Evolutionary conservation across 2,888 invertebrate genomes (phyloP).

Genomic region (Plutella xylostella): DNA sequence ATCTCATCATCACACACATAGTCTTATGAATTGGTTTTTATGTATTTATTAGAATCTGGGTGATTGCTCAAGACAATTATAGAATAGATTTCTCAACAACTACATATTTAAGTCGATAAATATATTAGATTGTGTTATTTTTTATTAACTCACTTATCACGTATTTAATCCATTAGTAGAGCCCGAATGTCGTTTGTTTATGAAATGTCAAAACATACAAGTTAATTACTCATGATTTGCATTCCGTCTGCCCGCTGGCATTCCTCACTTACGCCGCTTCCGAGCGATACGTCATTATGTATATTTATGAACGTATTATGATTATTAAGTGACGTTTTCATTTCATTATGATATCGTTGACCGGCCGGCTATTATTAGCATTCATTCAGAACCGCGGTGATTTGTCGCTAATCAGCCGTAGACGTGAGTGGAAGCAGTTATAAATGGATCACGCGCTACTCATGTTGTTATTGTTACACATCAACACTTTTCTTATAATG

Average conservation of each 20-base stretch:
- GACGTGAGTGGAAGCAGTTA: background rate
- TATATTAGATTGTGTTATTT: no score
- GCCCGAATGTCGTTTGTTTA: no score
- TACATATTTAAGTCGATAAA: no score
- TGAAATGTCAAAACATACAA: slow-evolving; percentile 67
- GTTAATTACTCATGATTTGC: slow-evolving; percentile 52
- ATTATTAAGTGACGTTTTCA: slow-evolving; percentile 66
- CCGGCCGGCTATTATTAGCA: slow-evolving; percentile 61
- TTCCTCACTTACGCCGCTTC: slow-evolving; percentile 25
- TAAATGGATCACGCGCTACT: background rate
- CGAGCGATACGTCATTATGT: slow-evolving; percentile 50
- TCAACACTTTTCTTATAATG: no score
- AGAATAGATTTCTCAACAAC: no score
- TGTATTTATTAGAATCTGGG: no score
- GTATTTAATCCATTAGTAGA: no score
- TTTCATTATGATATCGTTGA: slow-evolving; percentile 61
- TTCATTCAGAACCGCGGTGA: slow-evolving; percentile 58
- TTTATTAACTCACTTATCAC: no score
- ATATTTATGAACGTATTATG: slow-evolving; percentile 63
- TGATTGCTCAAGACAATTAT: no score
- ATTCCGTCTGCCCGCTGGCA: slow-evolving; percentile 38
- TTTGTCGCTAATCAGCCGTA: slow-evolving; percentile 50
- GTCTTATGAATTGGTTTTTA: no score
- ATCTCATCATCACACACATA: no score
- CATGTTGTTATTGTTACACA: background rate